A percentile compares a stretch with the other conserved stretches of the same genome.
Evolutionary conservation across 2,113 vertebrate genomes (phyloP).

Genomic region (Elachura formosa): DNA sequence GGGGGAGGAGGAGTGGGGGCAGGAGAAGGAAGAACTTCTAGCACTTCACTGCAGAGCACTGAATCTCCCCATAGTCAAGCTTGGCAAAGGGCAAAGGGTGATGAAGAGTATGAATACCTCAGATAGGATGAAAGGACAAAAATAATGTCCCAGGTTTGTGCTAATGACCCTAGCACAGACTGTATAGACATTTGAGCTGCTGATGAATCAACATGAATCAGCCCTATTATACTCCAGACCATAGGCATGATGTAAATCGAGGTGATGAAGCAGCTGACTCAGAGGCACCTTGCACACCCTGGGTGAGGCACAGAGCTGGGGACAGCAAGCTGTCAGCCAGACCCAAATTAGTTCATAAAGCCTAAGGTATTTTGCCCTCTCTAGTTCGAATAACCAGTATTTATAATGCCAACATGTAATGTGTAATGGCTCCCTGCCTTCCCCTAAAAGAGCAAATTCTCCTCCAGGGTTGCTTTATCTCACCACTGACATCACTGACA

Average conservation of each 20-base stretch:
- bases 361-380: not conserved
- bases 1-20: fast-evolving
- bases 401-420: not conserved
- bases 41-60: not conserved
- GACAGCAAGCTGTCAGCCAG: not conserved
- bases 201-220: not conserved
- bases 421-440: not conserved
- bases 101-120: not conserved
- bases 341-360: not conserved
- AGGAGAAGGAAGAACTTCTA: not conserved
- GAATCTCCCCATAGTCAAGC: not conserved
- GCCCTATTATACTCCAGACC: not conserved
- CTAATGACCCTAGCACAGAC: not conserved
- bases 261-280: conserved; percentile 34
- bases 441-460: not conserved
- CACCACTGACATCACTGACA: not conserved
- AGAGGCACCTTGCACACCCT: not conserved
- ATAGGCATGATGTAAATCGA: not conserved
- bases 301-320: not conserved
- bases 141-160: not conserved
- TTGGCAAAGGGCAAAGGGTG: not conserved
- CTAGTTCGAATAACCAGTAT: not conserved
- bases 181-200: not conserved
- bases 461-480: not conserved
- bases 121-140: not conserved